Evolutionary conservation across 2,888 invertebrate genomes (phyloP).

Genomic region (Sinohyriopsis cumingii): DNA sequence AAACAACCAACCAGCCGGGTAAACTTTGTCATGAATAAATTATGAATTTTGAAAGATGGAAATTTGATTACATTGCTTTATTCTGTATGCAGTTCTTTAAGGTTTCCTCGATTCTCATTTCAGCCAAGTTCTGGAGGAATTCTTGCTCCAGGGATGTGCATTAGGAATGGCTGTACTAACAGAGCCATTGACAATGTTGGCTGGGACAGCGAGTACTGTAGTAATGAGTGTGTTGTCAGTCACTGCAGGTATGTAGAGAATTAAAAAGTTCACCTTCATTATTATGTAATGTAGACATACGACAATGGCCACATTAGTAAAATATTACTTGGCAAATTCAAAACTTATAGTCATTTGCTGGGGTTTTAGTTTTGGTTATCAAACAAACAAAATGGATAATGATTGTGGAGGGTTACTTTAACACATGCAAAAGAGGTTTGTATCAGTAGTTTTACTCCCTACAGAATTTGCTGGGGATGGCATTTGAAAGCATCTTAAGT

Average conservation of each 20-base stretch:
- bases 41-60: no score
- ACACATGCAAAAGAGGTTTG: no score
- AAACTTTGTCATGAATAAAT: no score
- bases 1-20: no score
- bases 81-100: no score
- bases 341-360: no score
- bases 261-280: constrained; percentile 17
- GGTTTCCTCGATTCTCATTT: background rate
- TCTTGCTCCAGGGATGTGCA: constrained; percentile 53
- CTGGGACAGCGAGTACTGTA: constrained; percentile 98
- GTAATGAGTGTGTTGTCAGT: constrained; percentile 95
- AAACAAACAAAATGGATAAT: background rate
- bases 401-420: background rate
- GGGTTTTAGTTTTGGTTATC: background rate
- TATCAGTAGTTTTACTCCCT: no score
- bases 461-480: no score
- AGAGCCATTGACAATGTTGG: constrained; percentile 91
- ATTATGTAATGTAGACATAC: background rate
- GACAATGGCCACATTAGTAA: background rate
- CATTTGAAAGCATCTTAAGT: no score
- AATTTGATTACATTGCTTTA: no score
- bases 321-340: background rate
- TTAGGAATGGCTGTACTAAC: constrained; percentile 90
- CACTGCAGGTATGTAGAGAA: constrained; percentile 84
- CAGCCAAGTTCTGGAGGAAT: constrained; percentile 24